These are phyloP conservation scores for Bombylius major DNA, from an alignment of 2,888 invertebrate species.

Conservation along the genomic window DNA sequence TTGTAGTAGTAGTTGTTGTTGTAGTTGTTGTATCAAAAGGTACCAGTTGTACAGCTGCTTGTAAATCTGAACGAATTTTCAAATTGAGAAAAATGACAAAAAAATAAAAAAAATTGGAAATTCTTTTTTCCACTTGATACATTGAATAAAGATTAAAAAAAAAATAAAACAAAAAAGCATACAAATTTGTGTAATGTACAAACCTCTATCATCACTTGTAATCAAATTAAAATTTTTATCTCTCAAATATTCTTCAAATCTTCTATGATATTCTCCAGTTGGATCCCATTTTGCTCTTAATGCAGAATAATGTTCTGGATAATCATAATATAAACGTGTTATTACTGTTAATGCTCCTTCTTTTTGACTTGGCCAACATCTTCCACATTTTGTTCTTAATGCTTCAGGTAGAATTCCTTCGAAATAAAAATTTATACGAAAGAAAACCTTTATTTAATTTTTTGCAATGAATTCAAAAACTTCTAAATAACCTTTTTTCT, in stretches of 20 bases:
- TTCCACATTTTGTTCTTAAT: constrained; percentile 48
- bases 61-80: background rate
- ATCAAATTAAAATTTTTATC: constrained; percentile 21
- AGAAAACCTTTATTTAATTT: no score
- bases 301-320: constrained; percentile 53
- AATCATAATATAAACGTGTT: constrained; percentile 47
- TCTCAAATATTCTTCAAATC: constrained; percentile 33
- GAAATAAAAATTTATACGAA: constrained; percentile 10
- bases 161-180: no score
- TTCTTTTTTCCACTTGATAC: no score
- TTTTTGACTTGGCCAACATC: constrained; percentile 55
- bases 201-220: constrained; percentile 7
- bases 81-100: background rate
- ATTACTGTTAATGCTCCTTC: constrained; percentile 55
- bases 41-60: background rate
- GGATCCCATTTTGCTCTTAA: constrained; percentile 57
- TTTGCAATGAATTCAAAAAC: no score
- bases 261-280: constrained; percentile 47
- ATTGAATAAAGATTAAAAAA: no score
- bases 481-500: no score
- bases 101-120: no score
- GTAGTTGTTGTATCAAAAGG: background rate
- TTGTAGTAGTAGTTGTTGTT: background rate
- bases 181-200: no score
- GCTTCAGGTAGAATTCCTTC: constrained; percentile 60